Evolutionary conservation across 37 sponge, comb jelly and placozoan genomes (phyloP), one percentile per base, ranked within the genome.

Genomic region (Halisarca cf. caerulea): DNA sequence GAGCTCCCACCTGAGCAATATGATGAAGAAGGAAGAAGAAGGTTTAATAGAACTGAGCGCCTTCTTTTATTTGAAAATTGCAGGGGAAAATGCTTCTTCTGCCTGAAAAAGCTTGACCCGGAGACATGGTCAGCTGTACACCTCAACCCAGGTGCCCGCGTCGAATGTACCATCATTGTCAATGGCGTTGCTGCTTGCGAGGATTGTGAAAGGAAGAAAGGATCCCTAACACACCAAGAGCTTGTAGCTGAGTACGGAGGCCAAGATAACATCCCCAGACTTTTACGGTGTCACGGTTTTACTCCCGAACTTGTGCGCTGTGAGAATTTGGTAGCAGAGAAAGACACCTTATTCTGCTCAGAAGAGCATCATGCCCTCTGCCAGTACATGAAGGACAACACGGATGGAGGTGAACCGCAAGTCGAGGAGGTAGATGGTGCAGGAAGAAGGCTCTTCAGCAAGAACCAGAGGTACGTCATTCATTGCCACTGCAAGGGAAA

Each of bases 171-270:
- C 20, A 44, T 74, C 20, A 25, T 74, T 6, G 24, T 39, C 45
- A 74, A 74, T 7, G 77, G 77, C 36, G 77, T 74, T 17, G 45
- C 77, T 41, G 43, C 45, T 7, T 74, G 77, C 25, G 42, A 40
- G 6, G 77, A 43, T 2, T 74, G 77, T 39, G 24, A 15, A 25
- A 37, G 45, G 18, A 39, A 41, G 77, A 74, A 74, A 25, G 42
- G 24, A 0, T 42, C 36, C 18, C 77, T 74, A 11, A 74, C 25
- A 2, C 45, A 74, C 41, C 25, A 8, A 37, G 38, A 74, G 44
- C 41, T 74, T 41, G 45, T 74, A 37, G 77, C 32, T 20, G 38
- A 44, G 44, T 43, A 40, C 24, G 77, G 77, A 18, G 77, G 77
- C 15, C 39, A 23, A 3, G 21, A 24, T 74, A 40, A 37, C 7